Evolutionary conservation across 2,888 invertebrate genomes (phyloP).

Genomic region (Polietes domitor): DNA sequence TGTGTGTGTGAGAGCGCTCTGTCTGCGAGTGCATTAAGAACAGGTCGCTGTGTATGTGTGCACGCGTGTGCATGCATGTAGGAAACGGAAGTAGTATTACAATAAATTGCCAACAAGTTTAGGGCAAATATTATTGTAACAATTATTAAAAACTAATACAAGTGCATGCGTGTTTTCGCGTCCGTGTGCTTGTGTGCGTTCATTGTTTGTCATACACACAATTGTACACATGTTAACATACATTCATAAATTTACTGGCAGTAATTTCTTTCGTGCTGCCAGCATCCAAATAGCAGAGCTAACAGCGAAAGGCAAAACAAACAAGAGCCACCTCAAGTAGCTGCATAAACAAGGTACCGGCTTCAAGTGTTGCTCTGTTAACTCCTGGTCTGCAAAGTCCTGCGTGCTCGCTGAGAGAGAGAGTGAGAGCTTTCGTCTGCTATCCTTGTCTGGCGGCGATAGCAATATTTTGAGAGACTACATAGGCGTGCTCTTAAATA

Average conservation of each 20-base stretch:
- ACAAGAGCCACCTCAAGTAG: not conserved
- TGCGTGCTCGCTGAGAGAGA: not conserved
- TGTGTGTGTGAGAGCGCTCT: too few species aligned
- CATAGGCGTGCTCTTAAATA: conserved; percentile 13
- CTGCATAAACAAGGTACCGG: conserved; percentile 15
- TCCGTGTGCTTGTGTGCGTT: not conserved
- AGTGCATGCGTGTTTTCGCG: not conserved
- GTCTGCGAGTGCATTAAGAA: not conserved
- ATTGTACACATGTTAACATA: conserved; percentile 5
- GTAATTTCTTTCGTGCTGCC: not conserved
- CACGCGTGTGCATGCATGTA: not conserved
- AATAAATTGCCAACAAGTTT: conserved; percentile 38
- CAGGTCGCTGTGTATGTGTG: conserved; percentile 16
- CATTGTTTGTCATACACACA: conserved; percentile 17
- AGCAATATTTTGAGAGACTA: conserved; percentile 57
- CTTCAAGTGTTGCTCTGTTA: conserved; percentile 11
- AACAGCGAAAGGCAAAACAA: not conserved
- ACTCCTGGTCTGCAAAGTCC: not conserved
- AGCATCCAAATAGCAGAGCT: not conserved
- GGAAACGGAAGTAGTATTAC: conserved; percentile 24
- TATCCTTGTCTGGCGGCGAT: conserved; percentile 59
- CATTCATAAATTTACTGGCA: conserved; percentile 17
- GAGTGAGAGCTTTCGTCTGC: conserved; percentile 35
- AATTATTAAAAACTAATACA: conserved; percentile 14
- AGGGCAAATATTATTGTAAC: conserved; percentile 30